Base-by-base conservation (phyloP, 2,888 invertebrate species). In the Lucinisca nassula region DNA sequence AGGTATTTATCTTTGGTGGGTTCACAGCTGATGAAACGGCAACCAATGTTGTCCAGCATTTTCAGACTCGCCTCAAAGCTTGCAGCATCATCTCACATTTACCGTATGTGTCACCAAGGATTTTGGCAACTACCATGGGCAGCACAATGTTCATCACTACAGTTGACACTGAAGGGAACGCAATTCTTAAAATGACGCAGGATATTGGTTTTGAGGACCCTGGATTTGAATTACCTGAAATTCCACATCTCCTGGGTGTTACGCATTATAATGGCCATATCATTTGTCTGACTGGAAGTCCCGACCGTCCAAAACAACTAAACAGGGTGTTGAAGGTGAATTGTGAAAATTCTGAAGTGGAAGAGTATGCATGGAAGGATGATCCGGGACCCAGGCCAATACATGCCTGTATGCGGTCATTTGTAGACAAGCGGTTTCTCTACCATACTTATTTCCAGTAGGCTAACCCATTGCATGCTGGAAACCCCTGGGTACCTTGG, bases 401-500 rank as follows among this genome's bases (percentile, higher is more conserved):
- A 24, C 89, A 89, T 73, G 89, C 89, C 0, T 92, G 90, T 79
- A 79, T 83, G 10, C 83, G 91, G 24, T 78, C 85, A 8, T 88
- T 85, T 61, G 83, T 92, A 12, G 90, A 91, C 70, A 92, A 91
- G 49, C 81, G 88, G 51, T 92, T 86, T 55, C 58, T 92, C 37
- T 92, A 92, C 67, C 92, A 92, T 82, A 92, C 92, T 27, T 92
- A 92, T 49, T 92, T 89, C 79, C 91, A 91, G 74, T 92, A 72
- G 74, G 17, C 6, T n/a, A n/a, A n/a, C n/a, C n/a, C n/a, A n/a
- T n/a, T n/a, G n/a, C n/a, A n/a, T n/a, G n/a, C n/a, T n/a, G n/a
- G n/a, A n/a, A n/a, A n/a, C n/a, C n/a, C n/a, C n/a, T n/a, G n/a
- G n/a, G n/a, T n/a, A n/a, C n/a, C n/a, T n/a, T n/a, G n/a, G n/a